phyloP scores from a whole-genome alignment of 1,140 invertebrate species.

The Stegodyphus mimosarum region DNA sequence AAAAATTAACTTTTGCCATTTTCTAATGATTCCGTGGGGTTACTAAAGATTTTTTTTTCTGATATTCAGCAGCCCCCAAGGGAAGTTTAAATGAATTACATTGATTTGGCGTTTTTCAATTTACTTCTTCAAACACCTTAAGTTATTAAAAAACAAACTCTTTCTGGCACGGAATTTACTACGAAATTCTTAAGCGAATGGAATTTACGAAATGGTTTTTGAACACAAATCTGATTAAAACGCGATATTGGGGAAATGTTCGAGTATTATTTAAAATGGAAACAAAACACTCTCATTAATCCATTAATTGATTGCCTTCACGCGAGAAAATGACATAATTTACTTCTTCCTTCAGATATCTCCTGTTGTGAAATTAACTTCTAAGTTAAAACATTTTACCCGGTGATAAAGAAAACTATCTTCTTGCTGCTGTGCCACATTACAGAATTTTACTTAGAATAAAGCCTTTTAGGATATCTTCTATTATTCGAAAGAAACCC shows the following conservation, averaged over 20 bases:
- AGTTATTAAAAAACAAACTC: conserved; percentile 57
- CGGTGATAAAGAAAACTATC: no score
- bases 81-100: conserved; percentile 50
- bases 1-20: conserved; percentile 59
- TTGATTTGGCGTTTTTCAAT: conserved; percentile 61
- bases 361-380: no score
- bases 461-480: no score
- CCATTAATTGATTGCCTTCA: conserved; percentile 52
- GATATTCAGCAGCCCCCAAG: neutral
- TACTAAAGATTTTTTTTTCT: conserved; percentile 25
- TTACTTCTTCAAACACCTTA: conserved; percentile 32
- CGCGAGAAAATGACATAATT: conserved; percentile 49
- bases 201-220: conserved; percentile 45
- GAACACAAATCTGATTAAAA: conserved; percentile 49
- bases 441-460: no score
- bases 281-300: conserved; percentile 53
- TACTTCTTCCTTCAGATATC: neutral
- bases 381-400: no score
- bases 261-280: conserved; percentile 51
- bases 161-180: conserved; percentile 40
- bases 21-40: conserved; percentile 56
- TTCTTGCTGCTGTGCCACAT: no score
- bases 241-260: conserved; percentile 49
- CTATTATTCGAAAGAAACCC: no score
- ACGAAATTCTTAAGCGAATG: conserved; percentile 41